Evolutionary conservation across 2,113 vertebrate species (phyloP).

Genomic region (Hyperoodon ampullatus): DNA sequence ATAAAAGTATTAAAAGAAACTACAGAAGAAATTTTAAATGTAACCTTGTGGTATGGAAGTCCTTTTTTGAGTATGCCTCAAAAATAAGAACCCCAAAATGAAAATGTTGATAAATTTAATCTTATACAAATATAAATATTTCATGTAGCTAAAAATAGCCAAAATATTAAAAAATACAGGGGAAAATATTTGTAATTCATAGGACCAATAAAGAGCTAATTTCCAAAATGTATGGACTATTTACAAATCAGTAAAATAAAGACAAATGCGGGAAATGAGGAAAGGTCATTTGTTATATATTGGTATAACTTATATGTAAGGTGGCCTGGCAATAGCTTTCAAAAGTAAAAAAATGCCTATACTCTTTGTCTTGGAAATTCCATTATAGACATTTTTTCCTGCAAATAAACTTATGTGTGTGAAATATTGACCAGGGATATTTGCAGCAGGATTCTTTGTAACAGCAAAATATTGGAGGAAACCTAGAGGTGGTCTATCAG

Average conservation of each 20-base stretch:
- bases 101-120: background rate
- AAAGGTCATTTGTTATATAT: background rate
- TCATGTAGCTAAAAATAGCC: background rate
- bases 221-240: background rate
- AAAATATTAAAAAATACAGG: background rate
- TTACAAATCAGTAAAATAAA: background rate
- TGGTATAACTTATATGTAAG: background rate
- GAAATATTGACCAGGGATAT: background rate
- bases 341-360: background rate
- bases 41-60: background rate
- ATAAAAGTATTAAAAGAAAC: background rate
- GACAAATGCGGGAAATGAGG: background rate
- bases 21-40: background rate
- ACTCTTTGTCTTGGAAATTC: background rate
- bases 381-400: background rate
- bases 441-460: background rate
- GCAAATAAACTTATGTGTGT: background rate
- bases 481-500: background rate
- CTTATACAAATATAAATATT: background rate
- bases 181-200: background rate
- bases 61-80: background rate
- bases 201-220: background rate
- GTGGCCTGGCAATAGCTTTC: background rate
- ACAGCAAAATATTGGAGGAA: background rate
- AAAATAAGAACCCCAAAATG: background rate